A percentile compares a stretch with the other conserved stretches of the same genome.
Evolutionary conservation across 2,888 invertebrate species (phyloP).

Genomic region (Oscheius myriophilus): DNA sequence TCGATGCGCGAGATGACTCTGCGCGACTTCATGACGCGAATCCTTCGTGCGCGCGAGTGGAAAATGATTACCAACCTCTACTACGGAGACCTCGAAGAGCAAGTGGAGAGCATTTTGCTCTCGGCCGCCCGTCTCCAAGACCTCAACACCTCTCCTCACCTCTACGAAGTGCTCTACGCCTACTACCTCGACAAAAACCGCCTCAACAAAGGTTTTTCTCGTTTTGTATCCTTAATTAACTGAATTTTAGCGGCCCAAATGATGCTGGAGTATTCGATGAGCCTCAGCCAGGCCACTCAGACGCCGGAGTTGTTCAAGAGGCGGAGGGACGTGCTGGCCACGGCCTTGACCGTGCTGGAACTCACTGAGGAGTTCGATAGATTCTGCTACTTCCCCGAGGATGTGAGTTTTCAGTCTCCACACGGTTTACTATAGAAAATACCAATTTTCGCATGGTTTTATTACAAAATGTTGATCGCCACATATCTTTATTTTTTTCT

Average conservation of each 20-base stretch:
- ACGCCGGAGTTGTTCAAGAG: conserved; percentile 51
- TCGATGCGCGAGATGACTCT: conserved; percentile 3
- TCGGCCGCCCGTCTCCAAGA: conserved; percentile 40
- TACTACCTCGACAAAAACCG: conserved; percentile 40
- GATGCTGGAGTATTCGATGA: conserved; percentile 54
- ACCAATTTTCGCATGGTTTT: too few relatives aligned
- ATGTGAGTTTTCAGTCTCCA: too few relatives aligned
- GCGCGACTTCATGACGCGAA: conserved; percentile 18
- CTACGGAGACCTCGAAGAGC: conserved; percentile 23
- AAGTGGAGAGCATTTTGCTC: conserved; percentile 43
- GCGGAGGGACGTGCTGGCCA: conserved; percentile 51
- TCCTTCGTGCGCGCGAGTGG: conserved; percentile 15
- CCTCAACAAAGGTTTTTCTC: conserved; percentile 34
- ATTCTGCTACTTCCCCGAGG: conserved; percentile 18
- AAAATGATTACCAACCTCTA: conserved; percentile 17
- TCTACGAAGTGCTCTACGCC: conserved; percentile 45
- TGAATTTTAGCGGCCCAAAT: conserved; percentile 46
- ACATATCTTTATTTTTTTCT: too few relatives aligned
- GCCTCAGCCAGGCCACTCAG: conserved; percentile 44
- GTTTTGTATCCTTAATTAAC: not conserved
- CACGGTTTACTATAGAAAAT: not conserved
- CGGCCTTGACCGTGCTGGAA: conserved; percentile 42
- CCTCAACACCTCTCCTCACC: conserved; percentile 34
- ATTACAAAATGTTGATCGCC: too few relatives aligned
- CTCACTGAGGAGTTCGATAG: conserved; percentile 35